Conservation (phyloP, 2,888 invertebrate genomes). For the Meandrusa payeni region DNA sequence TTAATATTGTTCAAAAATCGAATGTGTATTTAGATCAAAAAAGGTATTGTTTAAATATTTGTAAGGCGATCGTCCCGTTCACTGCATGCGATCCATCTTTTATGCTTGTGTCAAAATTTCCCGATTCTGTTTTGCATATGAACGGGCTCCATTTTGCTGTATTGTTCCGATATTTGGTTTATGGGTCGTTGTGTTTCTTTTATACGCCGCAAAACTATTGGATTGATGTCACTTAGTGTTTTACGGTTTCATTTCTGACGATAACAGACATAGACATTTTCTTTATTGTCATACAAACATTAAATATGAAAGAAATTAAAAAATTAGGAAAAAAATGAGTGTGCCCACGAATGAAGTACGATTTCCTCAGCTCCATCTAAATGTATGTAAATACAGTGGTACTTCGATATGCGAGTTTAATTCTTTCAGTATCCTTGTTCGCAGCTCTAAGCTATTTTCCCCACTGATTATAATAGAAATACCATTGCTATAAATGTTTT, state of each 20-base stretch:
- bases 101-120: slow-evolving; percentile 68
- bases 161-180: slow-evolving; percentile 46
- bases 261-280: no score
- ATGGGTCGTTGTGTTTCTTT: slow-evolving; percentile 32
- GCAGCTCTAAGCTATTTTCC: no score
- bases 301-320: no score
- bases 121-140: slow-evolving; percentile 68
- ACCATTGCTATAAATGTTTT: no score
- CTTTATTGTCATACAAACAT: not conserved
- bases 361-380: no score
- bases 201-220: slow-evolving; percentile 30
- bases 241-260: slow-evolving; percentile 22
- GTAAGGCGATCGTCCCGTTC: slow-evolving; percentile 46
- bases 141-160: slow-evolving; percentile 44
- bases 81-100: slow-evolving; percentile 66
- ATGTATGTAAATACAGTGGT: no score
- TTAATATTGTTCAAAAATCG: slow-evolving; percentile 43
- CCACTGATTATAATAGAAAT: no score
- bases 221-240: slow-evolving; percentile 40
- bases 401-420: no score
- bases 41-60: slow-evolving; percentile 51
- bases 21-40: slow-evolving; percentile 46
- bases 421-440: no score
- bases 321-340: no score
- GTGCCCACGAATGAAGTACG: no score